Base-by-base conservation (phyloP, 2,888 invertebrate genomes). In the Cosmopolites sordidus region DNA sequence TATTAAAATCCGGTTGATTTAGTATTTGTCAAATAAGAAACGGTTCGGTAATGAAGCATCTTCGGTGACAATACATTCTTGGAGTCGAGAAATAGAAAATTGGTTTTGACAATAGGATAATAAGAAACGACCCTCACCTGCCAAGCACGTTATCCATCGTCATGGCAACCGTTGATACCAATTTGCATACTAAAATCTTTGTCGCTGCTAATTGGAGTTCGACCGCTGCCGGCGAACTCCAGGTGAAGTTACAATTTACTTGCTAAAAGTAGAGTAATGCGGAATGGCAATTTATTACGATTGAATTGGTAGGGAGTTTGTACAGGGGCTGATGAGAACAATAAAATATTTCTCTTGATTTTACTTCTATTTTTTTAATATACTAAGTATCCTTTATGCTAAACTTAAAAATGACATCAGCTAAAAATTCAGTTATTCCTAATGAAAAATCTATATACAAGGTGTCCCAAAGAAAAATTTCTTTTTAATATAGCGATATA, bases 181-280 rank as follows among this genome's bases (percentile, higher is more conserved):
- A 69, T 69, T 68, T 69, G 66, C 68, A 69, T 69, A 64, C 65
- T 68, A 66, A 67, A 67, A 66, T 65, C 67, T 67, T 68, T 66
- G 65, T 65, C 62, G 59, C 54, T 62, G 65, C 63, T 69, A 67
- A 69, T 67, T 69, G 68, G 62, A 65, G 60, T 65, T 64, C 56
- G 62, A 62, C 62, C 61, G 58, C 56, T 46, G 44, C 16, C 48
- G 43, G 18, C 33, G 12, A 38, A 42, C 17, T 40, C 16, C 48
- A 41, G 42, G 48, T 48, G 27, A 48, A 48, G 42, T 48, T 48
- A 48, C 40, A 47, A 40, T 40, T 39, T 29, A 27, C 39, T 16
- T 40, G 27, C 16, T 27, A 27, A 44, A 44, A 30, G 30, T 16
- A 11, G 39, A 39, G 22, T 47, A 47, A 47, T 27, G 17, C 39